These are phyloP conservation scores for Actenoides lindsayi DNA, from an alignment of 2,113 vertebrate genomes.

Conservation along the genomic window DNA sequence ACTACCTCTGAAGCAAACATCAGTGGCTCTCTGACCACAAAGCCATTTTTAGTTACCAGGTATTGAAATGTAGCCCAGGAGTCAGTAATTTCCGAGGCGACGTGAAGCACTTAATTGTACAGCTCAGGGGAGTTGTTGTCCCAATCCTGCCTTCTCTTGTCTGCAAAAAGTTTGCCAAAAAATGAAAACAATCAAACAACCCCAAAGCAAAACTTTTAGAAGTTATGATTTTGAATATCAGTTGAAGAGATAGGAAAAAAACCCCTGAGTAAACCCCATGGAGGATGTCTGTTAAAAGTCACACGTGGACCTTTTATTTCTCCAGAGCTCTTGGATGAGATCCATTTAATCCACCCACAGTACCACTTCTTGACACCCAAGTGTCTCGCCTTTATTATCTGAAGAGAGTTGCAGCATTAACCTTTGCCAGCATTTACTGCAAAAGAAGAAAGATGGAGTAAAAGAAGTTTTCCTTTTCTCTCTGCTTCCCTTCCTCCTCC, in stretches of 20 bases:
- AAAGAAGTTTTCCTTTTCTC: not conserved
- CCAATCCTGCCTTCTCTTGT: not conserved
- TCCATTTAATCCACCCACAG: not conserved
- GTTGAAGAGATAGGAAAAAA: not conserved
- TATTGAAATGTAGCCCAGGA: slow-evolving; percentile 32
- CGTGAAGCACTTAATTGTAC: not conserved
- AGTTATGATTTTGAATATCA: not conserved
- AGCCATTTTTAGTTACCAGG: slow-evolving; percentile 47
- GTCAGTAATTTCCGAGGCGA: not conserved
- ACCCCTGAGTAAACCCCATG: not conserved
- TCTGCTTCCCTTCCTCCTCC: not conserved
- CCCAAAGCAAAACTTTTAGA: not conserved
- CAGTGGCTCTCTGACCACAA: slow-evolving; percentile 50
- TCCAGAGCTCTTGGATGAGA: not conserved
- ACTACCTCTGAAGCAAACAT: slow-evolving; percentile 18
- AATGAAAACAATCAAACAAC: not conserved
- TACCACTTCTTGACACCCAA: not conserved
- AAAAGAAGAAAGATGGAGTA: not conserved
- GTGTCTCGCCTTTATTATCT: not conserved
- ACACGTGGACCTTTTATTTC: not conserved
- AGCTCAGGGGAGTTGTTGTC: not conserved
- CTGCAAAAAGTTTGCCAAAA: not conserved
- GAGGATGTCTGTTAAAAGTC: not conserved
- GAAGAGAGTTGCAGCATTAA: not conserved
- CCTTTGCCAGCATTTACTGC: not conserved